These are phyloP conservation scores for Anniella stebbinsi DNA, from an alignment of 2,797 vertebrate genomes.

Conservation along the genomic window DNA sequence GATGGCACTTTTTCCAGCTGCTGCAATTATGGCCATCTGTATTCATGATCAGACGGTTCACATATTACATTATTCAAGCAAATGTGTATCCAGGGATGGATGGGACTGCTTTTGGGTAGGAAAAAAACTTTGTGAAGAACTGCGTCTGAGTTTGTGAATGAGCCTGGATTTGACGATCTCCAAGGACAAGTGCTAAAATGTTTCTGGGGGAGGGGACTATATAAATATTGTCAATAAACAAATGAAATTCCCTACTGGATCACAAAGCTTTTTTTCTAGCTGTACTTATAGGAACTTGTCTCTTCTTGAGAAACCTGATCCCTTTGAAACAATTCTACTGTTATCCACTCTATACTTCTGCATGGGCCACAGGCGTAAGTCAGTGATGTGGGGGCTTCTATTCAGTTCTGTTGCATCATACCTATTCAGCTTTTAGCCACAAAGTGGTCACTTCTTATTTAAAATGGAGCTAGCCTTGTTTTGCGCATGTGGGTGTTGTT, in stretches of 20 bases:
- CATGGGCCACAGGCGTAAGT: background rate
- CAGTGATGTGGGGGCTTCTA: background rate
- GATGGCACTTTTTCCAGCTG: background rate
- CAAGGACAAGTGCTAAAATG: background rate
- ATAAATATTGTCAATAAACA: background rate
- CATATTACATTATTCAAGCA: background rate
- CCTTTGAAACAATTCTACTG: background rate
- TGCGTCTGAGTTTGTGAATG: background rate
- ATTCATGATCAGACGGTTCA: background rate
- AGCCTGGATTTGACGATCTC: background rate
- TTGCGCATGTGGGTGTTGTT: slow-evolving; percentile 1
- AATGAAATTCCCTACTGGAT: background rate
- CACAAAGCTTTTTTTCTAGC: background rate
- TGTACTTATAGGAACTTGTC: background rate
- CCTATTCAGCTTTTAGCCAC: background rate
- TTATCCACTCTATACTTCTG: background rate
- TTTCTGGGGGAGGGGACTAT: too few relatives aligned
- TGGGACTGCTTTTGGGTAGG: too few relatives aligned
- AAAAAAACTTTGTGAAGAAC: background rate
- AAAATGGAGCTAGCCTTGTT: slow-evolving; percentile 12
- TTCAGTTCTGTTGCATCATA: background rate
- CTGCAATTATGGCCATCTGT: background rate
- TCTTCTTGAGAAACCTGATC: background rate
- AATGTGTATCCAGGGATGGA: background rate
- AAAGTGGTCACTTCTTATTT: slow-evolving; percentile 21